These are phyloP conservation scores for Pseudeuparius sepicola DNA, from an alignment of 2,888 invertebrate species.

Conservation along the genomic window DNA sequence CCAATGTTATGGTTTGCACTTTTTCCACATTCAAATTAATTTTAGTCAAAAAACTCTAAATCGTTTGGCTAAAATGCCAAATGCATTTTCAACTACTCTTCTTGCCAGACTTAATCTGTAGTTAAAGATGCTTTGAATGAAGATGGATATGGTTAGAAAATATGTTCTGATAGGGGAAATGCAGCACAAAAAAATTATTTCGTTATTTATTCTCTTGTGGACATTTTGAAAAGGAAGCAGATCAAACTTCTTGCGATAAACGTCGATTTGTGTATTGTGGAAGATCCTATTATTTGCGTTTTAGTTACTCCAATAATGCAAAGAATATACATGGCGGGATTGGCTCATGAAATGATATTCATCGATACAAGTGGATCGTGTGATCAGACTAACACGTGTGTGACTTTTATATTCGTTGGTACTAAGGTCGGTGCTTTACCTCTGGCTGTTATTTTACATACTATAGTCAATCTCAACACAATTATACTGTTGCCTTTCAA, in stretches of 20 bases:
- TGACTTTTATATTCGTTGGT: constrained; percentile 13
- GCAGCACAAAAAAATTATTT: too few species aligned
- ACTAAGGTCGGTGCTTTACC: constrained; percentile 14
- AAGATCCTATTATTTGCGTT: constrained; percentile 6
- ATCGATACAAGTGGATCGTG: constrained; percentile 14
- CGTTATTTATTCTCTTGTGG: constrained; percentile 3
- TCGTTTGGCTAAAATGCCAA: too few species aligned
- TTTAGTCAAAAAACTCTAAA: too few species aligned
- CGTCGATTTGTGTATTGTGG: constrained; percentile 4
- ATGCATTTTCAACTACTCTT: too few species aligned
- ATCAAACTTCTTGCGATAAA: not conserved
- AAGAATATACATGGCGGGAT: constrained; percentile 7
- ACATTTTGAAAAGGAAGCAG: constrained; percentile 7
- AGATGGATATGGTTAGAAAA: too few species aligned
- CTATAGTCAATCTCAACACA: constrained; percentile 2
- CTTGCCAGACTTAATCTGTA: too few species aligned
- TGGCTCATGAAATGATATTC: constrained; percentile 7
- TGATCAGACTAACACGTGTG: constrained; percentile 15
- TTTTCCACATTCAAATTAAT: too few species aligned
- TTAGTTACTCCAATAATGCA: constrained; percentile 4
- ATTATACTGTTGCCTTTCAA: constrained; percentile 4
- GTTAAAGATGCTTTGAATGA: too few species aligned
- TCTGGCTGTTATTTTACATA: constrained; percentile 7
- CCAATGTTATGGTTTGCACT: too few species aligned
- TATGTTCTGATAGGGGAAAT: too few species aligned